Evolutionary conservation across 2,797 vertebrate genomes (phyloP).

Genomic region (Mormyrops boulengeri): DNA sequence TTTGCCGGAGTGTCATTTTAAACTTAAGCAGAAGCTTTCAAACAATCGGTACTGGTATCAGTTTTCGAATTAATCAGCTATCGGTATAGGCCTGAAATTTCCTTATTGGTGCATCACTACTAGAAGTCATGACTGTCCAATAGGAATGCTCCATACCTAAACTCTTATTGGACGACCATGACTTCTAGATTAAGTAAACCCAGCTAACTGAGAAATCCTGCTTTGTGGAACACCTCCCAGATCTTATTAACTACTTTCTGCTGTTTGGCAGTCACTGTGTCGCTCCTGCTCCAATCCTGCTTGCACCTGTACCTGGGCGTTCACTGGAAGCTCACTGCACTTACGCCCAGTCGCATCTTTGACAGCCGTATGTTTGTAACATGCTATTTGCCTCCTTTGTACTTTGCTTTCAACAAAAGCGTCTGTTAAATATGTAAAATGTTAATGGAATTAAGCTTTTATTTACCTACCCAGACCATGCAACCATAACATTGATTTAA

Average conservation of each 20-base stretch:
- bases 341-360: not conserved
- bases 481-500: not conserved
- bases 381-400: not conserved
- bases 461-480: not conserved
- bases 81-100: not conserved
- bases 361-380: too few relatives aligned
- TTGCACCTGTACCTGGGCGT: not conserved
- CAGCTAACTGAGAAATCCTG: not conserved
- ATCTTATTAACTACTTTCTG: not conserved
- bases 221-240: not conserved
- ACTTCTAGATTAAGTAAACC: not conserved
- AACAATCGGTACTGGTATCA: not conserved
- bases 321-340: not conserved
- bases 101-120: not conserved
- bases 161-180: not conserved
- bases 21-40: not conserved
- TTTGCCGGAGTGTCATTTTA: not conserved
- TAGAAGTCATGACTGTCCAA: not conserved
- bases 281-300: not conserved
- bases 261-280: not conserved
- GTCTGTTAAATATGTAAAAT: not conserved
- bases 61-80: not conserved
- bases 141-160: not conserved
- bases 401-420: not conserved
- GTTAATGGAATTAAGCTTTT: not conserved